These are phyloP conservation scores for Ceyx cyanopectus DNA, from an alignment of 2,113 vertebrate species.

Conservation along the genomic window DNA sequence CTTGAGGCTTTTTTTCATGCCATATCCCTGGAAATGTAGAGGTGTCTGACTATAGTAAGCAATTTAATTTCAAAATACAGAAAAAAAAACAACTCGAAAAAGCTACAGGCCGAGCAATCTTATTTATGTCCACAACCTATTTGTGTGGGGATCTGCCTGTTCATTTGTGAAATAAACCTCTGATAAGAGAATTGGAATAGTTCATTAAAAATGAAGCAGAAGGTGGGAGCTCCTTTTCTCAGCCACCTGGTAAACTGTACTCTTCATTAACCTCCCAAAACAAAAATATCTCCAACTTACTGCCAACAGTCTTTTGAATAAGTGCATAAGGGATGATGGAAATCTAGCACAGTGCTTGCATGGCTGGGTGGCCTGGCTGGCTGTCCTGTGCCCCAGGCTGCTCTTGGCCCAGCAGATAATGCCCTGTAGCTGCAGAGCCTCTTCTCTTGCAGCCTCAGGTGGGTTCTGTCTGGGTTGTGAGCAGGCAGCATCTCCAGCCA, in stretches of 20 bases:
- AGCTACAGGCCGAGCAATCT: background rate
- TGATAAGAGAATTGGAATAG: background rate
- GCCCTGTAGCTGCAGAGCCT: background rate
- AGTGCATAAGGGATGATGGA: background rate
- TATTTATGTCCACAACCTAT: background rate
- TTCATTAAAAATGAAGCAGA: background rate
- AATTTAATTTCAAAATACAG: background rate
- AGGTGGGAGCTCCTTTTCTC: background rate
- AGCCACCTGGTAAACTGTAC: background rate
- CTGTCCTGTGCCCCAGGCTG: background rate
- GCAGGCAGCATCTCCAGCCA: background rate
- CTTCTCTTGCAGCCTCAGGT: background rate
- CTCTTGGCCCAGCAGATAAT: background rate
- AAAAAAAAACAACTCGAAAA: background rate
- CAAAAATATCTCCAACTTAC: background rate
- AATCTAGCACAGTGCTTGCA: background rate
- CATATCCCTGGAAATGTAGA: background rate
- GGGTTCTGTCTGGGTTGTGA: background rate
- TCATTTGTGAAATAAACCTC: background rate
- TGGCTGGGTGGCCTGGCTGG: background rate
- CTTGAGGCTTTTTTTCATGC: background rate
- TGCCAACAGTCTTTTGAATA: background rate
- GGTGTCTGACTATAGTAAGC: background rate
- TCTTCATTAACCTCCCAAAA: background rate
- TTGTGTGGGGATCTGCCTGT: background rate